phyloP scores from a whole-genome alignment of 2,888 invertebrate genomes.

The Cerastoderma edule region DNA sequence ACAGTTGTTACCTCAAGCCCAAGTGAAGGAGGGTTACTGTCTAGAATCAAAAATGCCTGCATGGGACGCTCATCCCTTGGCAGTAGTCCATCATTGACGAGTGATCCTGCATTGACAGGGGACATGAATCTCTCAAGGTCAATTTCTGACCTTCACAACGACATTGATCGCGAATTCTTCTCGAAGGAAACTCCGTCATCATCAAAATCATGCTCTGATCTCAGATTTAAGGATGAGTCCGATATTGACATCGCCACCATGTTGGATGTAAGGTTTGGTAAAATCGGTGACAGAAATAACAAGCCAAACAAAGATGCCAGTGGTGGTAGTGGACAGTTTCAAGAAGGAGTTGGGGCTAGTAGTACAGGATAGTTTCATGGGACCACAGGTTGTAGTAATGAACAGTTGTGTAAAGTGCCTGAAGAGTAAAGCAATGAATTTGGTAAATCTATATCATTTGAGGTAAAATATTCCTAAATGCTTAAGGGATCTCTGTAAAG shows the following conservation, averaged over 20 bases:
- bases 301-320: too few relatives aligned
- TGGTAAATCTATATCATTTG: too few relatives aligned
- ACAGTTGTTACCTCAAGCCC: conserved; percentile 49
- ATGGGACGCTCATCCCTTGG: conserved; percentile 28
- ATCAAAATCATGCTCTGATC: conserved; percentile 50
- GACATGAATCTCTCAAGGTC: conserved; percentile 38
- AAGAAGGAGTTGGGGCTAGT: background rate
- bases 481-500: too few relatives aligned
- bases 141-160: conserved; percentile 31
- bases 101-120: background rate
- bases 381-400: background rate
- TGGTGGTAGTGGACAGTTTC: conserved; percentile 9
- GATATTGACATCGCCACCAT: conserved; percentile 45
- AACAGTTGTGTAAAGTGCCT: conserved; percentile 6
- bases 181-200: conserved; percentile 29
- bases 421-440: too few relatives aligned
- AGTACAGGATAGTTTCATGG: background rate
- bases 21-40: conserved; percentile 62
- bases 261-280: conserved; percentile 42
- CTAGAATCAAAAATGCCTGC: conserved; percentile 47
- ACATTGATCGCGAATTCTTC: conserved; percentile 16
- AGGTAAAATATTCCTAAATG: too few relatives aligned
- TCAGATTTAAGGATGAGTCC: conserved; percentile 52
- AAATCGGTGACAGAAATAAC: conserved; percentile 11
- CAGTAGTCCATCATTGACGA: background rate